Percentiles rank a stretch among this genome's conserved stretches.
phyloP scores from a whole-genome alignment of 2,888 invertebrate species.

The Venusia cambrica region DNA sequence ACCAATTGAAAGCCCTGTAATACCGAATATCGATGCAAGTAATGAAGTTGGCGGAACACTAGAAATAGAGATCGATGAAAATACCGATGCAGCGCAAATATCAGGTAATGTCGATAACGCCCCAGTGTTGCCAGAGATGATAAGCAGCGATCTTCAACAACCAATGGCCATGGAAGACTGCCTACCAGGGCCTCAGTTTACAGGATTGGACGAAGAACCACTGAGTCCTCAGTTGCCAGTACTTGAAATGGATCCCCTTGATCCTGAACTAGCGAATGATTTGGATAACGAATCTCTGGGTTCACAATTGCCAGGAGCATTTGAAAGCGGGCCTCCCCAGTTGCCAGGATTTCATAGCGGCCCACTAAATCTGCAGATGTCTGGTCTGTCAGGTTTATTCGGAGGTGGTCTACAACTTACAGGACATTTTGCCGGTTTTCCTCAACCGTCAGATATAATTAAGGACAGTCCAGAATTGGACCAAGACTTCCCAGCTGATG shows the following conservation, averaged over 20 bases:
- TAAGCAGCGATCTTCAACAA: constrained; percentile 5
- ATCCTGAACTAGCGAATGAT: too few relatives aligned
- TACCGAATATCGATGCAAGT: constrained; percentile 11
- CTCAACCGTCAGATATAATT: constrained; percentile 4
- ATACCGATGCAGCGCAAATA: too few relatives aligned
- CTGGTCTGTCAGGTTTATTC: too few relatives aligned
- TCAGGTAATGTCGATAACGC: too few relatives aligned
- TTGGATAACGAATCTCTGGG: too few relatives aligned
- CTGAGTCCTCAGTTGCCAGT: too few relatives aligned
- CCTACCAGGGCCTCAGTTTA: too few relatives aligned
- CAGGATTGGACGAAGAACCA: too few relatives aligned
- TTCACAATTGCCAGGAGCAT: constrained; percentile 1
- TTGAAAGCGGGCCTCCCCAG: neutral
- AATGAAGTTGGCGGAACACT: constrained; percentile 36
- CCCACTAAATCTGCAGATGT: too few relatives aligned
- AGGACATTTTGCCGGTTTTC: constrained; percentile 1
- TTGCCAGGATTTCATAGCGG: too few relatives aligned
- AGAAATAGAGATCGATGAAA: constrained; percentile 52
- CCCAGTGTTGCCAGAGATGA: too few relatives aligned
- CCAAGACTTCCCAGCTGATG: constrained; percentile 36
- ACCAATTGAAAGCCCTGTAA: constrained; percentile 28
- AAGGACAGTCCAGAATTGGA: constrained; percentile 2
- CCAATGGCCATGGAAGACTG: neutral
- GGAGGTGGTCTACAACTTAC: constrained; percentile 1
- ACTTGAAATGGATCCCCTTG: too few relatives aligned